Percentiles rank a stretch among this genome's conserved stretches.
Conservation (phyloP, 2,888 invertebrate species). For the Shargacucullia verbasci region DNA sequence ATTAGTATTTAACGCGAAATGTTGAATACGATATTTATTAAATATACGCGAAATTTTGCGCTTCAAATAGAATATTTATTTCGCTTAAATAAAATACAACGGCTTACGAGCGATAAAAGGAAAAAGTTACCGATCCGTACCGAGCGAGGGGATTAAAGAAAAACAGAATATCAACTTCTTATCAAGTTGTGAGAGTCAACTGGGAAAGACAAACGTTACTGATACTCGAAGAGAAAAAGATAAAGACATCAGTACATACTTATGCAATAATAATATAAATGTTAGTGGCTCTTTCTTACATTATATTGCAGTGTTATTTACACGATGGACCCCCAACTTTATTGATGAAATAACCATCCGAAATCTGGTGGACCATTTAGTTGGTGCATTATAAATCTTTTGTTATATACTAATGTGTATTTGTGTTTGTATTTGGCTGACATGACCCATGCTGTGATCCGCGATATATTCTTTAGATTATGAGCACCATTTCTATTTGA, state of each 20-base stretch:
- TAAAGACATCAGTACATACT: constrained; percentile 4
- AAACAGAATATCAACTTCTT: constrained; percentile 35
- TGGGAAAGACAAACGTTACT: constrained; percentile 14
- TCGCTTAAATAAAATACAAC: constrained; percentile 22
- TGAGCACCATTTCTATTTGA: too few relatives aligned
- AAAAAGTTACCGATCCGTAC: constrained; percentile 27
- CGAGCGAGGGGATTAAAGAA: constrained; percentile 33
- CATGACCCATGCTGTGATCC: too few relatives aligned
- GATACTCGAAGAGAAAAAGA: constrained; percentile 28
- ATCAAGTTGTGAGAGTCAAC: constrained; percentile 23
- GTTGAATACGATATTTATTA: constrained; percentile 19
- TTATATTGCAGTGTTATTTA: neutral
- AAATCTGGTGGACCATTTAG: too few relatives aligned
- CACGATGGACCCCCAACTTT: too few relatives aligned
- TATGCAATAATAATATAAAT: constrained; percentile 7
- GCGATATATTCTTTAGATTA: too few relatives aligned
- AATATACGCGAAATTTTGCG: constrained; percentile 3
- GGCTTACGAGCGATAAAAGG: constrained; percentile 25
- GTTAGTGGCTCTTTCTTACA: neutral
- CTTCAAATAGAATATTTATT: constrained; percentile 30
- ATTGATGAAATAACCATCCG: too few relatives aligned
- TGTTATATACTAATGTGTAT: too few relatives aligned
- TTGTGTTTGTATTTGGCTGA: too few relatives aligned
- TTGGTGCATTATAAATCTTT: too few relatives aligned
- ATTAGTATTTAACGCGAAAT: constrained; percentile 26